Base-by-base conservation (phyloP, 1,140 invertebrate species). In the Dufourea novaeangliae region DNA sequence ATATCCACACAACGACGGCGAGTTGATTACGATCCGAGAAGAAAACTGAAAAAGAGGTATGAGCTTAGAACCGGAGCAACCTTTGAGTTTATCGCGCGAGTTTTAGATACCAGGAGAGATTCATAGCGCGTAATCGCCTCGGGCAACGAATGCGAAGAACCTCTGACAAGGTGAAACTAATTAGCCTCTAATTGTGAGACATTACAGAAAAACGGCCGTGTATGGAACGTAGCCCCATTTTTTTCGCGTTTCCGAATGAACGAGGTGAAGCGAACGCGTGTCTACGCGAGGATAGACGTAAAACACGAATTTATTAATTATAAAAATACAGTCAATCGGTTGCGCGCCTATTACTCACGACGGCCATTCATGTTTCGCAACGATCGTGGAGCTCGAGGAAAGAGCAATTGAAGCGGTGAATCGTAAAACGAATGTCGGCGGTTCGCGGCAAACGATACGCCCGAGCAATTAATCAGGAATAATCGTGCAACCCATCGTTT, bases 131-230 rank as follows among this genome's bases (percentile, higher is more conserved):
- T 69, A 22, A 59, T 67, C 41, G 41, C 56, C 27, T 12, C 32
- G 10, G 52, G 34, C 12, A 17, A 73, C 34, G 64, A 74, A 82
- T 69, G 44, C 64, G 27, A 70, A 29, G 59, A 79, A 79, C 52
- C 37, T 70, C 7, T 20, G 6, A 29, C 41, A 54, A 73, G 63
- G 44, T 63, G 54, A 77, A 41, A 25, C 54, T 64, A 83, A 83
- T 82, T 70, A 69, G 22, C n/a, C 57, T 27, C 20, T 57, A 56
- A 68, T 56, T 32, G 39, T 34, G 14, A 37, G 25, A 37, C 29
- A 12, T 41, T 41, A 0, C 25, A 56, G 11, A 39, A 74, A 17
- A 46, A 32, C 25, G n/a, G 5, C 39, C 59, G n/a, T 32, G 25
- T 32, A 5, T 12, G 10, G 29, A 44, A 46, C 10, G 39, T n/a